Conservation (phyloP, 2,888 invertebrate species). For the Halocaridina rubra region DNA sequence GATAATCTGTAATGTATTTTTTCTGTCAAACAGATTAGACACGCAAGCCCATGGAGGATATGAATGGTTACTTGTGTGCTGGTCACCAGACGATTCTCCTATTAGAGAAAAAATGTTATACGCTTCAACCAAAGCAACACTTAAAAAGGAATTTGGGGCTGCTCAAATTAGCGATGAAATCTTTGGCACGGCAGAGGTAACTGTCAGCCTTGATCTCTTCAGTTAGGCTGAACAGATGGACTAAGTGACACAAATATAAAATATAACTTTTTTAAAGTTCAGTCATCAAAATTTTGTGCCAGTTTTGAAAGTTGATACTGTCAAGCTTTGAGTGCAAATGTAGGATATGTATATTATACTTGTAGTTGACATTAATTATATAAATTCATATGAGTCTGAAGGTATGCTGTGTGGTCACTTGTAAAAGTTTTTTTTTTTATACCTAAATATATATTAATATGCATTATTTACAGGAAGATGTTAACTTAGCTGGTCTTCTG, state of each 20-base stretch:
- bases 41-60: slow-evolving; percentile 74
- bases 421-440: too few relatives aligned
- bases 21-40: too few relatives aligned
- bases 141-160: slow-evolving; percentile 95
- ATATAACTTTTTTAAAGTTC: slow-evolving; percentile 2
- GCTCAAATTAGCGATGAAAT: slow-evolving; percentile 94
- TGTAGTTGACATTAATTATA: too few relatives aligned
- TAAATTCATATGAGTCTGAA: too few relatives aligned
- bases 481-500: slow-evolving; percentile 83
- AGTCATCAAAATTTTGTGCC: neutral
- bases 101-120: slow-evolving; percentile 97
- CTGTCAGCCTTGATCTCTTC: slow-evolving; percentile 9
- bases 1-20: too few relatives aligned
- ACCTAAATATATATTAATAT: too few relatives aligned
- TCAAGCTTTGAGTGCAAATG: too few relatives aligned
- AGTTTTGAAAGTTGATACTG: neutral
- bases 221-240: too few relatives aligned
- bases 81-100: slow-evolving; percentile 92
- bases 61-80: slow-evolving; percentile 93
- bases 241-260: too few relatives aligned
- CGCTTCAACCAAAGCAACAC: slow-evolving; percentile 95
- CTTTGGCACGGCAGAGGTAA: slow-evolving; percentile 84
- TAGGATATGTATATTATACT: neutral
- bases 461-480: slow-evolving; percentile 66
- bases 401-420: too few relatives aligned